Base-by-base conservation (phyloP, 2,797 vertebrate genomes). In the Danio tinwini region DNA sequence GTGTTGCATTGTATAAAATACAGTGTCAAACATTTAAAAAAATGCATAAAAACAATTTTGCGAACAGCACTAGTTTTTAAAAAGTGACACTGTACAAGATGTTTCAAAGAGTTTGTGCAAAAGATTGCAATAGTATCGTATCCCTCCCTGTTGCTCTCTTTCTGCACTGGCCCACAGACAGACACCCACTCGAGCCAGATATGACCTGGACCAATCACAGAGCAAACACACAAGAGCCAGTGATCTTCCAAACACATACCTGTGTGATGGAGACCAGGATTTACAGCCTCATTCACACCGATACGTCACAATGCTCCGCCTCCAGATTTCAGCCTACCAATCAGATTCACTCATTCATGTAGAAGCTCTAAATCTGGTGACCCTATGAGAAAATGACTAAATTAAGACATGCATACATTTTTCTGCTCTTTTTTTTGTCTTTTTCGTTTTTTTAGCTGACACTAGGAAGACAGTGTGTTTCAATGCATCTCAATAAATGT, bases 1-100 rank as follows among this genome's bases (percentile, higher is more conserved):
- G 92, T 93, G 93, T 93, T 93, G 88, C 90, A 88, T 95, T 92
- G 91, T 95, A 96, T 94, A 96, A 95, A 95, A 95, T 93, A 94
- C 93, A 94, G 94, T 94, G 92, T 92, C 92, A 92, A 93, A 93
- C 89, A 89, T 92, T 92, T 87, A 92, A 91, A 92, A 83, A 94
- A 94, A 93, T 90, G 91, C 92, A 92, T 93, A 93, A 93, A 93
- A 95, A 93, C 91, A 92, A 92, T 65, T 82, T 91, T 90, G 90
- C 92, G 88, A 94, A 92, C 91, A 91, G 93, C 91, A 91, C 87
- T 92, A 92, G 85, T 90, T 93, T 29, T 94, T 91, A 92, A 94
- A 94, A 93, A 93, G 91, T 92, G 92, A 92, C 89, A 88, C 82
- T 84, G 87, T 92, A 90, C 92, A 92, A 93, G 89, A 86, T 85